Percentiles rank a stretch among this genome's conserved stretches.
Conservation (phyloP, 2,888 invertebrate genomes). For the Euzophera pinguis region DNA sequence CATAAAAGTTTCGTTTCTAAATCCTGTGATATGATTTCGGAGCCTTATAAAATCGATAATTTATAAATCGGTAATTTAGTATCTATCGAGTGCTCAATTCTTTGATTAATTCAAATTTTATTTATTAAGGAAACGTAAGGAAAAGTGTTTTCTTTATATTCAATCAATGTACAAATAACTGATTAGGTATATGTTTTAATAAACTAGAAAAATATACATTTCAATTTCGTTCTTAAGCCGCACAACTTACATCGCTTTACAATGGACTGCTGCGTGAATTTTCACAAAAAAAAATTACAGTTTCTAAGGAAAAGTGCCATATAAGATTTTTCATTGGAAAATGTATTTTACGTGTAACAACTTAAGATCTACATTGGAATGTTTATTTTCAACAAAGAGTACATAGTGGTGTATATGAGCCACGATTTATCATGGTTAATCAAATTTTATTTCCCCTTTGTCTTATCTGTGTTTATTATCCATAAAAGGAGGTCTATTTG, state of each 20-base stretch:
- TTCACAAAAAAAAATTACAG: too few species aligned
- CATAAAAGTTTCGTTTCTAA: constrained; percentile 2
- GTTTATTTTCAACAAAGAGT: too few species aligned
- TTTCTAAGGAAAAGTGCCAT: too few species aligned
- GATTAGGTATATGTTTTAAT: not conserved
- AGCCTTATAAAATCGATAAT: not conserved
- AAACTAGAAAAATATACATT: not conserved
- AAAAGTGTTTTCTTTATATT: not conserved
- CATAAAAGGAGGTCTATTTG: constrained; percentile 4
- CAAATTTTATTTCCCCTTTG: not conserved
- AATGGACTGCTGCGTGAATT: too few species aligned
- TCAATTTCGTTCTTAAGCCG: not conserved
- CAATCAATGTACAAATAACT: not conserved
- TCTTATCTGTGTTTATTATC: not conserved
- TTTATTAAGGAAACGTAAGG: not conserved
- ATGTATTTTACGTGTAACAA: not conserved
- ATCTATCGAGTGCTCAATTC: constrained; percentile 2
- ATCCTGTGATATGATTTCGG: constrained; percentile 8
- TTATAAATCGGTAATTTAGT: constrained; percentile 1
- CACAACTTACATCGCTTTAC: not conserved
- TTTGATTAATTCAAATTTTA: not conserved
- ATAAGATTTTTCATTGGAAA: too few species aligned
- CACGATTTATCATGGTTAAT: not conserved
- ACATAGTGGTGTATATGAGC: not conserved
- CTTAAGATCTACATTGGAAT: not conserved